These are phyloP conservation scores for Gasterosteus nipponicus DNA, from an alignment of 2,113 vertebrate genomes.

Conservation along the genomic window DNA sequence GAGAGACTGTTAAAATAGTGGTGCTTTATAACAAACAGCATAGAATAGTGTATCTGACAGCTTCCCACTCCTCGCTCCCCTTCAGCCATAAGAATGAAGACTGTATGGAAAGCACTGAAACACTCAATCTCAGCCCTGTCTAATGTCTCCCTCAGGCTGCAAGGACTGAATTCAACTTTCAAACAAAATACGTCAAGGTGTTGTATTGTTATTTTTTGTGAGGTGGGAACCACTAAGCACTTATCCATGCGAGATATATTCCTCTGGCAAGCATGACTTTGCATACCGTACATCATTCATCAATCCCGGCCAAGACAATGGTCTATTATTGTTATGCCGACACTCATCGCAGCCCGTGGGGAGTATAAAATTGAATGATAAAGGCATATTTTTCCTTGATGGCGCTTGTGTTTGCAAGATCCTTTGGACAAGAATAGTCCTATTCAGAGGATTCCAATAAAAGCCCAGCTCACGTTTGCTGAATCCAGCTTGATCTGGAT, in stretches of 20 bases:
- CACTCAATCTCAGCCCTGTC: background rate
- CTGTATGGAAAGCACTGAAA: background rate
- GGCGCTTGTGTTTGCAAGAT: constrained; percentile 5
- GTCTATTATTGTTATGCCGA: constrained; percentile 5
- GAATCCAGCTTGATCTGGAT: background rate
- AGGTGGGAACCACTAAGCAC: background rate
- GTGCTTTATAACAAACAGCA: constrained; percentile 27
- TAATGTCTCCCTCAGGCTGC: constrained; percentile 2
- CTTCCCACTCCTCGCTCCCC: constrained; percentile 23
- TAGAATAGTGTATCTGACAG: constrained; percentile 41
- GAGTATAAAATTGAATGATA: constrained; percentile 23
- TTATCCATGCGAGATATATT: constrained; percentile 17
- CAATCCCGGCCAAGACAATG: constrained; percentile 15
- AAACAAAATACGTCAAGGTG: constrained; percentile 1
- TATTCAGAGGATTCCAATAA: constrained; percentile 13
- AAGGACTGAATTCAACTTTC: constrained; percentile 12
- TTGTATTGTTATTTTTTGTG: background rate
- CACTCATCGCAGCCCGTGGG: constrained; percentile 11
- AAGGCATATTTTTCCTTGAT: constrained; percentile 20
- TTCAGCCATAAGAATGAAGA: constrained; percentile 28
- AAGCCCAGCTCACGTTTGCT: background rate
- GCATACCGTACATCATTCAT: constrained; percentile 8
- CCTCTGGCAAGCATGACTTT: constrained; percentile 5
- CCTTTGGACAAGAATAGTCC: constrained; percentile 8
- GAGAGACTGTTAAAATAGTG: constrained; percentile 29